Evolutionary conservation across 2,888 invertebrate genomes (phyloP), one percentile per base, ranked within the genome.

Genomic region (Xestia ashworthii): DNA sequence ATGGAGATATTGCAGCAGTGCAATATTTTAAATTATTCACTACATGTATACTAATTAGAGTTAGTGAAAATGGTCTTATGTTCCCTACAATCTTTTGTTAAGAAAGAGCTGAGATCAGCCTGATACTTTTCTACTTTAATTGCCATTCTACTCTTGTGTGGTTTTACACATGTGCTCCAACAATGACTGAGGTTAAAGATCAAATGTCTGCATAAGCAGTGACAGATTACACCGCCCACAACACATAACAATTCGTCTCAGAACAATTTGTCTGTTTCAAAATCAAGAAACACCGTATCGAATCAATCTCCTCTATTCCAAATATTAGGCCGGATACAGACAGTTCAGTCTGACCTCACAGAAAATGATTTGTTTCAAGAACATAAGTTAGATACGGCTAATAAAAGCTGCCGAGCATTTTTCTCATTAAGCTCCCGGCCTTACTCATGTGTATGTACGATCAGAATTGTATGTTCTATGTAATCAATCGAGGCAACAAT

Each of bases 311-410:
- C 81, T 87, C 85, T 83, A 84, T 87, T 86, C 73, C 76, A 83
- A 87, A 79, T 67, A 85, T 83, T 80, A 81, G 81, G 72, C 76
- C 83, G 83, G 78, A 85, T 84, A 83, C 77, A 83, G 80, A 83
- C 82, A 85, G 62, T 76, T 83, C 83, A 83, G 71, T 74, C 68
- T 88, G 85, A 88, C 87, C 88, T 88, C 85, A 84, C 76, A 78
- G 69, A 85, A 83, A 85, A 88, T 85, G 71, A 83, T 89, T 82
- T 81, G 73, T 87, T 90, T 90, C 92, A 92, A 93, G 91, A 90
- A 89, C 91, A 87, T 85, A 84, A 84, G 91, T 95, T 93, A 91
- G 94, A 87, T 76, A 93, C 91, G 93, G 91, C 65, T 89, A 91
- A 95, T 94, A 93, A 93, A 92, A 90, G 89, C 78, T 85, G 60